A percentile compares a stretch with the other conserved stretches of the same genome.
These are phyloP conservation scores for Tupaia chinensis DNA, from an alignment of 2,113 vertebrate genomes.

Conservation along the genomic window DNA sequence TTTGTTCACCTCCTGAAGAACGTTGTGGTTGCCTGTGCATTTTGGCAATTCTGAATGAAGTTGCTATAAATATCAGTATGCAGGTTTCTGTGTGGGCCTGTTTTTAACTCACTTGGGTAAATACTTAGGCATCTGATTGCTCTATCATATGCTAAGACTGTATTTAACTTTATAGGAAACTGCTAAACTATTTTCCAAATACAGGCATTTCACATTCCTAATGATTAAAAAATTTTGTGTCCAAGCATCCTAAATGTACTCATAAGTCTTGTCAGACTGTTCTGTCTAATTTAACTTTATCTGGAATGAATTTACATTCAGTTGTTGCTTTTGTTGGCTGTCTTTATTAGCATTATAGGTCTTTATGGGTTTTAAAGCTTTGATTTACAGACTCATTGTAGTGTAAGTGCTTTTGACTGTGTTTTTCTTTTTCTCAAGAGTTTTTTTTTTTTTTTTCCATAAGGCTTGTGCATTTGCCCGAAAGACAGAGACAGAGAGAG, in stretches of 20 bases:
- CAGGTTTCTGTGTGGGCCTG: background rate
- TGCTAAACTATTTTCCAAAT: slow-evolving; percentile 38
- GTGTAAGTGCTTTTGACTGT: slow-evolving; percentile 4
- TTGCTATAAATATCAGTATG: background rate
- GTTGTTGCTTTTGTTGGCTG: background rate
- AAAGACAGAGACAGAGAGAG: too few relatives aligned
- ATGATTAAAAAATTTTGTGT: slow-evolving; percentile 14
- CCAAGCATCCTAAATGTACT: background rate
- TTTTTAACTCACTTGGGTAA: slow-evolving; percentile 37
- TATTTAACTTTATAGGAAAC: slow-evolving; percentile 35
- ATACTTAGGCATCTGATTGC: background rate
- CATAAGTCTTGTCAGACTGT: slow-evolving; percentile 2
- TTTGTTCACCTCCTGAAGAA: background rate
- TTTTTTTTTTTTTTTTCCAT: too few relatives aligned
- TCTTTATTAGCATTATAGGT: slow-evolving; percentile 40
- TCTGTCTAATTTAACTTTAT: slow-evolving; percentile 32
- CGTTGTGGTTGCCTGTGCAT: slow-evolving; percentile 18
- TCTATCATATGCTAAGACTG: background rate
- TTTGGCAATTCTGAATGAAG: slow-evolving; percentile 52
- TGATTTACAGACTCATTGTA: background rate
- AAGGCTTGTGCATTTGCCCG: too few relatives aligned
- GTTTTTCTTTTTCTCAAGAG: background rate
- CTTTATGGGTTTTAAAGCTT: slow-evolving; percentile 39
- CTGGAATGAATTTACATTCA: slow-evolving; percentile 32
- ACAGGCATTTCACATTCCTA: background rate